Conservation (phyloP, 92 coral and sea anemone genomes). For the Epizoanthus scotinus region DNA sequence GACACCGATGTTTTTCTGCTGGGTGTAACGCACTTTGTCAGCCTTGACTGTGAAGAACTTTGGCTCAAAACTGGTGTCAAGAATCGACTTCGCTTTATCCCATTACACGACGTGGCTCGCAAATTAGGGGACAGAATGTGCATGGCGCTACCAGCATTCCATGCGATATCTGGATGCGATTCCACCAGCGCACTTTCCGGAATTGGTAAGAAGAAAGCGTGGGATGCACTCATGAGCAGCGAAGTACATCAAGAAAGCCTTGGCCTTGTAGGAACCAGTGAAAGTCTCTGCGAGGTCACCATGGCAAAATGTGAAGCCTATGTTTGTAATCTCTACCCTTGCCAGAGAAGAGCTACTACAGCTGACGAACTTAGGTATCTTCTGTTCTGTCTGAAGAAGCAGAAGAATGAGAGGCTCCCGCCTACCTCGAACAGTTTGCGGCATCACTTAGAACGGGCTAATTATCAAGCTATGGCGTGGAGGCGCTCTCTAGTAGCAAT, state of each 20-base stretch:
- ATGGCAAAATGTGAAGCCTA: not conserved
- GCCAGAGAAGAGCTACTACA: no score
- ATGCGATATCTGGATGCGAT: conserved; percentile 23
- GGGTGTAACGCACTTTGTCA: conserved; percentile 36
- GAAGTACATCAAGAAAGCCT: conserved; percentile 7
- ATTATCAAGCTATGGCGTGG: no score
- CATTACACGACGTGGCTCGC: conserved; percentile 26
- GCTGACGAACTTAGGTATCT: no score
- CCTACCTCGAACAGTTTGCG: no score
- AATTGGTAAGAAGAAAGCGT: conserved; percentile 1
- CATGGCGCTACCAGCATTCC: not conserved
- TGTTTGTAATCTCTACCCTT: not conserved
- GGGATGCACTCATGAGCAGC: not conserved
- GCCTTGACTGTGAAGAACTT: conserved; percentile 49
- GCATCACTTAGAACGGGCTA: no score
- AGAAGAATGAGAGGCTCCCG: no score
- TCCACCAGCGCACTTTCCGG: conserved; percentile 4
- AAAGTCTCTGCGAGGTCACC: not conserved
- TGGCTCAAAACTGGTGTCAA: conserved; percentile 55
- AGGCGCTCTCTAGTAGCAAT: no score
- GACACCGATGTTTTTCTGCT: conserved; percentile 57
- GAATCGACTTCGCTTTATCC: conserved; percentile 43
- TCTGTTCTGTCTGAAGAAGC: no score
- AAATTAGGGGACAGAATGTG: conserved; percentile 10
- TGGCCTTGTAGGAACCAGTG: not conserved